phyloP scores from a whole-genome alignment of 2,888 invertebrate species.

The Chymomyza procnemis region DNA sequence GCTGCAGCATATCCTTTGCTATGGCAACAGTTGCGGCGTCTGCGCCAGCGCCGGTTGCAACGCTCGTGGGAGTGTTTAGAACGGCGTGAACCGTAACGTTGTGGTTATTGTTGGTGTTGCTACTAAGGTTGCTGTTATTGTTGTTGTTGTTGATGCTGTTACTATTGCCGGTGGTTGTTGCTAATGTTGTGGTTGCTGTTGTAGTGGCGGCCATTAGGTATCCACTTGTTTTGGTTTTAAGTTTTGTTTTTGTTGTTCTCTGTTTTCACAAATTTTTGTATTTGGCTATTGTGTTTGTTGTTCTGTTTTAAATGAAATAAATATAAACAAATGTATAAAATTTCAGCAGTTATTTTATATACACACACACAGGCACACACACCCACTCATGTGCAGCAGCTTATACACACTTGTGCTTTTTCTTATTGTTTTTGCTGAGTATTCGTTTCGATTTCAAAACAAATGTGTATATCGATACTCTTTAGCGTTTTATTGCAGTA shows the following conservation, averaged over 20 bases:
- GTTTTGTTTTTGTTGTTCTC: slow-evolving; percentile 23
- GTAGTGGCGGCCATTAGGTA: slow-evolving; percentile 71
- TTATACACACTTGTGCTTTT: neutral
- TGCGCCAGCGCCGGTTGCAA: slow-evolving; percentile 52
- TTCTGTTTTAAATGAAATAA: slow-evolving; percentile 27
- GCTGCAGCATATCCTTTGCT: slow-evolving; percentile 77
- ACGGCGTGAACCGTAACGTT: slow-evolving; percentile 68
- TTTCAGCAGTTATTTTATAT: neutral
- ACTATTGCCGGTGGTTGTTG: slow-evolving; percentile 48
- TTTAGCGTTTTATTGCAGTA: neutral
- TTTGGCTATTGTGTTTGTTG: slow-evolving; percentile 14
- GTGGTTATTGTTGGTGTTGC: slow-evolving; percentile 50
- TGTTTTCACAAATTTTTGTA: slow-evolving; percentile 33
- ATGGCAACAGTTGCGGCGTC: slow-evolving; percentile 77
- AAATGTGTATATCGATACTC: neutral
- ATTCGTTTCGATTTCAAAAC: neutral
- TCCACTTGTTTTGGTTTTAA: slow-evolving; percentile 52
- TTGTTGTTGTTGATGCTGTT: slow-evolving; percentile 36
- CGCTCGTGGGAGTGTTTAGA: slow-evolving; percentile 60
- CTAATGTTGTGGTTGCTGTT: slow-evolving; percentile 58
- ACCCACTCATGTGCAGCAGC: neutral
- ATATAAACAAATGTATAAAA: neutral
- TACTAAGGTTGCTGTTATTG: slow-evolving; percentile 31
- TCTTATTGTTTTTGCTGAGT: slow-evolving; percentile 6
- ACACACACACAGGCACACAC: neutral